Conservation (phyloP, 2,113 vertebrate genomes). For the Dascyllus trimaculatus region DNA sequence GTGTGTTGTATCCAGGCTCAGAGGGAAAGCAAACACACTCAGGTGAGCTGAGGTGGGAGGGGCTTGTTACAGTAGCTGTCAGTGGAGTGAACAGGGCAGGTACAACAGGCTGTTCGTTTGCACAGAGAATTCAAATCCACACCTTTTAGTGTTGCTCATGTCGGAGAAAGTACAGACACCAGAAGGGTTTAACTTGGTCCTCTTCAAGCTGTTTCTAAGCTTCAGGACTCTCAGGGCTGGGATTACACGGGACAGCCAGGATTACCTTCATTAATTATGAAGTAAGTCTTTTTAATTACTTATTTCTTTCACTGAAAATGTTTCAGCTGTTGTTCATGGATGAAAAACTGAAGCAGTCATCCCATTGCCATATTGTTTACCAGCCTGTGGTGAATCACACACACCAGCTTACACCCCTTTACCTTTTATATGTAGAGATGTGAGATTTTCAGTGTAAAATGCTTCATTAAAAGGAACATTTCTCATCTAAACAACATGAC, state of each 20-base stretch:
- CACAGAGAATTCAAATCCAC: conserved; percentile 28
- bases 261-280: conserved; percentile 12
- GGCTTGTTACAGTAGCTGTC: conserved; percentile 29
- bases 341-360: too few species aligned
- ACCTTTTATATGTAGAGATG: too few species aligned
- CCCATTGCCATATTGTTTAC: too few species aligned
- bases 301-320: neutral
- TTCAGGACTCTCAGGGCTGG: neutral
- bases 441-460: too few species aligned
- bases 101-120: conserved; percentile 39
- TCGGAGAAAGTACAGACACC: neutral
- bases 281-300: conserved; percentile 46
- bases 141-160: conserved; percentile 38
- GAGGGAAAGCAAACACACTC: conserved; percentile 30
- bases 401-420: too few species aligned
- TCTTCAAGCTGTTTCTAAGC: neutral
- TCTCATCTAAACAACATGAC: too few species aligned
- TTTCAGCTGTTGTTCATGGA: neutral
- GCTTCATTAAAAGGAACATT: too few species aligned
- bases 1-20: neutral
- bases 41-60: conserved; percentile 64
- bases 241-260: neutral
- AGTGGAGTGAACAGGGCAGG: conserved; percentile 50
- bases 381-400: conserved; percentile 6
- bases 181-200: neutral